Evolutionary conservation across 64 coral and sea anemone species (phyloP), one percentile per base, ranked within the genome.

Genomic region (Orbicella faveolata): DNA sequence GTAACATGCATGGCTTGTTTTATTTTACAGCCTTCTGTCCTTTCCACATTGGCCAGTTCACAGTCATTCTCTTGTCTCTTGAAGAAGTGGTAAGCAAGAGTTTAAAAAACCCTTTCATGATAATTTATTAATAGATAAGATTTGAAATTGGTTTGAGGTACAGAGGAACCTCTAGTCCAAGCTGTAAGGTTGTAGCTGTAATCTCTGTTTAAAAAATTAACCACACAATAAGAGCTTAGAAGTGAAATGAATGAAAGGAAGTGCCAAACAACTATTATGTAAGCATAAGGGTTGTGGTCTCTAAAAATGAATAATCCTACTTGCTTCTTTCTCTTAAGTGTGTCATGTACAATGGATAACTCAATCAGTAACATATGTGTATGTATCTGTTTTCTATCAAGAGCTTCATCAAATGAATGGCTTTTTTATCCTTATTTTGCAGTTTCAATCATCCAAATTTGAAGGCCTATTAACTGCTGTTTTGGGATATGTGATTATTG

Each of bases 41-140:
- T 16, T 98, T 98, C 79, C 96, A 98, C 63, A 95, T 98, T 95
- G 96, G 96, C 36, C 96, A 95, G 78, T 98, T 98, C 90, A 79
- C 93, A 12, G 88, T 95, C 41, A 93, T 95, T 84, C 21, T 98
- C 36, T 73, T 98, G 26, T 98, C 96, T 48, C 72, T 97, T 34
- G 95, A 97, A 84, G 95, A 97, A 88, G 72, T 79, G 66, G 95
- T 97, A 78, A 94, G 95, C 39, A 52, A 11, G 21, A 15, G 44
- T 11, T n/a, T 10, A n/a, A 11, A 70, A 11, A 8, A 11, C 20
- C 25, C 21, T 70, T 23, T 70, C 1, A 26, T 23, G 0, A 25
- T 70, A 23, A 6, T 25, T 23, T 23, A 59, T 15, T 13, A 10
- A 8, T 59, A 59, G 44, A 59, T 1, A 59, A 59, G 11, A 59